A percentile compares a stretch with the other conserved stretches of the same genome.
Evolutionary conservation across 2,888 invertebrate species (phyloP).

Genomic region (Philonicus albiceps): DNA sequence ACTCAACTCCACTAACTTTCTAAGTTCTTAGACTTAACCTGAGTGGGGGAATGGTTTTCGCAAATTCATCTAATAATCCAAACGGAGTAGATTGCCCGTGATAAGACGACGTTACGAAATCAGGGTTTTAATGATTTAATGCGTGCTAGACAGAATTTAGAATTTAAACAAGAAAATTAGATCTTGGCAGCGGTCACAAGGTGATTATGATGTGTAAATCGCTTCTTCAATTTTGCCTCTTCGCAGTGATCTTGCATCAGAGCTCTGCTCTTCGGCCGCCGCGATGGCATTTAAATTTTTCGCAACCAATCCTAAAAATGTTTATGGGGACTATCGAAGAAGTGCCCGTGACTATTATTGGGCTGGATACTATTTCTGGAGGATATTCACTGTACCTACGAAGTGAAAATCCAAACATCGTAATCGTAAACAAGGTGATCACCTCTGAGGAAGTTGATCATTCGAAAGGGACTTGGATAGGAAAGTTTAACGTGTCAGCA

Average conservation of each 20-base stretch:
- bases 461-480: conserved; percentile 53
- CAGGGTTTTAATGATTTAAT: background rate
- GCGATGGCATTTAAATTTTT: conserved; percentile 12
- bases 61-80: background rate
- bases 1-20: background rate
- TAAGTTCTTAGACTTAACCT: background rate
- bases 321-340: conserved; percentile 65
- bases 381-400: conserved; percentile 43
- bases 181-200: background rate
- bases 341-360: conserved; percentile 62
- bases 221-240: background rate
- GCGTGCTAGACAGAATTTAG: background rate
- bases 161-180: background rate
- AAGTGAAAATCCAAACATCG: conserved; percentile 44
- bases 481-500: conserved; percentile 53
- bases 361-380: conserved; percentile 52
- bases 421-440: conserved; percentile 50
- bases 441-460: conserved; percentile 50
- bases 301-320: conserved; percentile 51
- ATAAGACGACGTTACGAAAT: background rate
- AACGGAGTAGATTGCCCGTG: background rate
- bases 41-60: background rate
- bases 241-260: background rate
- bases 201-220: background rate
- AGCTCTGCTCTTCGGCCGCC: background rate